Conservation (phyloP, 2,797 vertebrate genomes). For the Pterois miles region DNA sequence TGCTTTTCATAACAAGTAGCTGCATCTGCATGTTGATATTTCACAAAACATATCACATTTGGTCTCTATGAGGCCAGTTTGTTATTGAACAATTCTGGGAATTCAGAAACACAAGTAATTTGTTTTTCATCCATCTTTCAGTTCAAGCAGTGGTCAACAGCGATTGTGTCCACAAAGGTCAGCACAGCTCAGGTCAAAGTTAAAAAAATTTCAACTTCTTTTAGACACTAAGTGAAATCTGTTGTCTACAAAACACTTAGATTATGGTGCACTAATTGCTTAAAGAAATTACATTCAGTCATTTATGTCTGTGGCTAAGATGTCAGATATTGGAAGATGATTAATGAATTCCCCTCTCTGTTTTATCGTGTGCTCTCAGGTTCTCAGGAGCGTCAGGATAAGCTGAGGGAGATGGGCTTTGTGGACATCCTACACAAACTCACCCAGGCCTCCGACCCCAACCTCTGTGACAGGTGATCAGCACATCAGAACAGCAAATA, state of each 20-base stretch:
- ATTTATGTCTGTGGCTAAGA: no score
- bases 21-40: neutral
- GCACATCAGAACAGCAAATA: slow-evolving; percentile 1
- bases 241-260: neutral
- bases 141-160: neutral
- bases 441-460: slow-evolving; percentile 93
- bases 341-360: neutral
- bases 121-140: slow-evolving; percentile 1
- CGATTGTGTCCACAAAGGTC: slow-evolving; percentile 3
- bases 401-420: slow-evolving; percentile 96
- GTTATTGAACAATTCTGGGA: neutral
- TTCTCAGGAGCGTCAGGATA: slow-evolving; percentile 97
- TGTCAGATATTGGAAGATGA: neutral
- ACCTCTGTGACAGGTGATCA: slow-evolving; percentile 96
- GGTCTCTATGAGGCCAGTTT: neutral
- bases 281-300: neutral
- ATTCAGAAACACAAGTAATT: slow-evolving; percentile 5
- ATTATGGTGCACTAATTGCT: neutral
- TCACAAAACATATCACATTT: neutral
- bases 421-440: slow-evolving; percentile 98
- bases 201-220: neutral
- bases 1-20: neutral
- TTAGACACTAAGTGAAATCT: neutral
- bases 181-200: slow-evolving; percentile 1
- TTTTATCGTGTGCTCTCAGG: slow-evolving; percentile 73